Conservation (phyloP, 1,140 invertebrate species). For the Heliothis subflexa region DNA sequence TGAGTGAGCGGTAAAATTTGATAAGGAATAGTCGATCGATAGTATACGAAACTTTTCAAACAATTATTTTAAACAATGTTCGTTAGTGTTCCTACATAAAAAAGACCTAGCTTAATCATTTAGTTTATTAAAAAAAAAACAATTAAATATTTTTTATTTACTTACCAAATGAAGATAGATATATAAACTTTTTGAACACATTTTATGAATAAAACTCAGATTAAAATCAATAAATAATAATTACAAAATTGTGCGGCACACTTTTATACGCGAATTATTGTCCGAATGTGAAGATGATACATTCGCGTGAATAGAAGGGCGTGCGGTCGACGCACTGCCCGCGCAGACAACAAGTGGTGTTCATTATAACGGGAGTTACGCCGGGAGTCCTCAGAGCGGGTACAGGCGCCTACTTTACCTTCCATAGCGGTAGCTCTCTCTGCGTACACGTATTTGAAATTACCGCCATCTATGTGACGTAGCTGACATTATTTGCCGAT, state of each 20-base stretch:
- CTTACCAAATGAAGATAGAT: constrained; percentile 75
- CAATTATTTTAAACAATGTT: neutral
- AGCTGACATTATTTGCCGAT: constrained; percentile 24
- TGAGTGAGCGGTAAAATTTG: constrained; percentile 13
- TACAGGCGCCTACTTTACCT: constrained; percentile 68
- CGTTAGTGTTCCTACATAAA: neutral
- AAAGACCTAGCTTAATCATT: too few relatives aligned
- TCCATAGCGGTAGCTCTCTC: constrained; percentile 58
- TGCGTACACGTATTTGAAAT: constrained; percentile 44
- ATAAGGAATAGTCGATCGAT: constrained; percentile 19
- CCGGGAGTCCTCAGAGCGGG: constrained; percentile 73
- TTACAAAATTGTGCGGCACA: constrained; percentile 65
- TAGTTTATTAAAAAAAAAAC: constrained; percentile 1
- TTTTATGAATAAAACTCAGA: constrained; percentile 64
- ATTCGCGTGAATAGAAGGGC: constrained; percentile 82
- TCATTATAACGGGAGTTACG: constrained; percentile 85
- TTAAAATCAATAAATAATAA: constrained; percentile 64
- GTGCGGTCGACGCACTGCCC: constrained; percentile 85
- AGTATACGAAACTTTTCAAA: neutral
- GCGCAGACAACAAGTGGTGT: constrained; percentile 83
- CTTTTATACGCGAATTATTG: constrained; percentile 75
- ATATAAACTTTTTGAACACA: constrained; percentile 73
- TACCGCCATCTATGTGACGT: constrained; percentile 59
- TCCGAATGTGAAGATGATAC: constrained; percentile 77
- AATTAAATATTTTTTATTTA: constrained; percentile 45